phyloP scores from a whole-genome alignment of 2,888 invertebrate genomes.

The Furcula furcula region DNA sequence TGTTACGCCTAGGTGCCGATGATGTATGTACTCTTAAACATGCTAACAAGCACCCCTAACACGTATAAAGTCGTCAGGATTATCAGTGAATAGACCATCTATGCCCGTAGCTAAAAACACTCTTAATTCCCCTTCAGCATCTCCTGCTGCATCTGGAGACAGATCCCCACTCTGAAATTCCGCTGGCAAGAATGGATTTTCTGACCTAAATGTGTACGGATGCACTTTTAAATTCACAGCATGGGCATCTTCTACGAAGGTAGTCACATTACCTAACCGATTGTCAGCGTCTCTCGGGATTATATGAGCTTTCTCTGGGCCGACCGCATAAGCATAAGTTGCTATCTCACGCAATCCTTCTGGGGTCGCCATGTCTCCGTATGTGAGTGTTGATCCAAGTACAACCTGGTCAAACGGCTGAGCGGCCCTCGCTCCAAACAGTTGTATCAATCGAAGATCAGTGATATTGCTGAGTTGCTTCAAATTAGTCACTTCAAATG shows the following conservation, averaged over 20 bases:
- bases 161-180: slow-evolving; percentile 51
- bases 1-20: no score
- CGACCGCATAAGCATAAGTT: slow-evolving; percentile 64
- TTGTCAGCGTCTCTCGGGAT: slow-evolving; percentile 55
- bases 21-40: no score
- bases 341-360: slow-evolving; percentile 63
- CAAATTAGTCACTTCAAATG: slow-evolving; percentile 68
- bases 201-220: slow-evolving; percentile 69
- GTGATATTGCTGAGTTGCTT: slow-evolving; percentile 60
- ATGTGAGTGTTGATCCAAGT: slow-evolving; percentile 54
- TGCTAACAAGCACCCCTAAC: slow-evolving; percentile 46
- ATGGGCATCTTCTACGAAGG: slow-evolving; percentile 61
- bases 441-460: slow-evolving; percentile 57
- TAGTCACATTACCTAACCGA: slow-evolving; percentile 50
- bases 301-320: slow-evolving; percentile 65
- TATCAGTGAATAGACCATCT: slow-evolving; percentile 67
- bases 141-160: slow-evolving; percentile 46
- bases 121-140: slow-evolving; percentile 54
- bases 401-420: slow-evolving; percentile 59
- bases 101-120: slow-evolving; percentile 60
- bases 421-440: slow-evolving; percentile 36
- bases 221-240: slow-evolving; percentile 66
- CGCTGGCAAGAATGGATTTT: slow-evolving; percentile 57
- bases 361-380: slow-evolving; percentile 61
- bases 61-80: slow-evolving; percentile 58